Evolutionary conservation across 2,113 vertebrate species (phyloP), one percentile per base, ranked within the genome.

Genomic region (Austrofundulus limnaeus): DNA sequence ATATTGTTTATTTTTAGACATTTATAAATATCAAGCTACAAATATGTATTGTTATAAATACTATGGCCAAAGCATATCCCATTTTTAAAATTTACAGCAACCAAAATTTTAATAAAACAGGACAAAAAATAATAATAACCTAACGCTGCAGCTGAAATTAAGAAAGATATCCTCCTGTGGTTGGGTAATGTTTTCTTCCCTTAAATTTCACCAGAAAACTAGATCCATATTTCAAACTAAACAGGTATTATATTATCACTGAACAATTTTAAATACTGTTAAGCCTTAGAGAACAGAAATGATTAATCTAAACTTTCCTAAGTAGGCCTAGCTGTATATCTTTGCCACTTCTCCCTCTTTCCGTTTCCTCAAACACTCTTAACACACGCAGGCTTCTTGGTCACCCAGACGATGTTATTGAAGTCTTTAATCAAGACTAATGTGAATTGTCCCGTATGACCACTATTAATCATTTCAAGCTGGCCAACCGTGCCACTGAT

Each of bases 401-500:
- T 71, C 31, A 47, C 49, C 70, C 52, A 79, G 69, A 80, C 75
- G 76, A 46, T 62, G 20, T 70, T 81, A 83, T 62, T 82, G 55
- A 78, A 83, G 82, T 80, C 76, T 85, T 87, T 85, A 86, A 90
- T 89, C 80, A 87, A 78, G 78, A 84, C 79, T 83, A 89, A 90
- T 87, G 80, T 51, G 70, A 64, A 80, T 75, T 81, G 82, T 85
- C 81, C 66, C 61, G 64, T 71, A 65, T 2, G 48, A 24, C 75
- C 67, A 65, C 61, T 73, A 84, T 89, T 84, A 82, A 81, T 90
- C 88, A 83, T 84, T 68, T 61, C 53, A 80, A 75, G 66, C 72
- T 55, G 38, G 66, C 59, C 59, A 61, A 65, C 61, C 60, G 61
- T 69, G 77, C 77, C 76, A 78, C 67, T 77, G 82, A 90, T 89